Base-by-base conservation (phyloP, 2,113 vertebrate species). In the Cettia cetti region DNA sequence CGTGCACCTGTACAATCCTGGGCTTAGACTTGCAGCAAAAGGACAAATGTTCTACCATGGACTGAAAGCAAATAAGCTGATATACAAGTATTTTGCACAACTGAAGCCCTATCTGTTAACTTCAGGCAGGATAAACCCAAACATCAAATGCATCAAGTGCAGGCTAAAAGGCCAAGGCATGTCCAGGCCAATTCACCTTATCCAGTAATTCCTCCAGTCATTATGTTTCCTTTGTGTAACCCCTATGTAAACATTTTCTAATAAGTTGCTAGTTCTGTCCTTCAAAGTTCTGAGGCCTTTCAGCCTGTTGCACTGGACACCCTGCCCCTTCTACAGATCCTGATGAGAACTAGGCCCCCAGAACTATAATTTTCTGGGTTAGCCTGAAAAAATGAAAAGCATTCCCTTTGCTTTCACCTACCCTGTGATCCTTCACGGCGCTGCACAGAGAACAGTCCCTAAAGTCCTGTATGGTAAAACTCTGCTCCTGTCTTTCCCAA, bases 201-300 rank as follows among this genome's bases (percentile, higher is more conserved):
- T 65, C 4, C 49, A 52, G 15, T 26, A 82, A 40, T 9, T 61
- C 28, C 10, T 57, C 28, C 10, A 40, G 8, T 15, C 21, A 20
- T 28, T 56, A 63, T 0, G 0, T 6, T 13, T 18, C 59, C n/a
- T 39, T 92, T 83, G 44, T 27, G 6, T 33, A 68, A 80, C 15
- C 4, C 9, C 56, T 1, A 5, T 6, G 33, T 23, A 56, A 92
- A 70, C 27, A 33, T 63, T 80, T 77, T 53, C 28, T 61, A 23
- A 0, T 3, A 82, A 64, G 28, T 57, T 52, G 11, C 8, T 53
- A 39, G 14, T 22, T 49, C 37, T 72, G 14, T 20, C 45, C 49
- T 93, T 95, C 35, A 70, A 79, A 79, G 42, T 65, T 53, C 31
- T 28, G 50, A 76, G 39, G 40, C 26, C 42, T 88, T 91, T 69